Base-by-base conservation (phyloP, 2,888 invertebrate genomes). In the Ecliptopera silaceata region DNA sequence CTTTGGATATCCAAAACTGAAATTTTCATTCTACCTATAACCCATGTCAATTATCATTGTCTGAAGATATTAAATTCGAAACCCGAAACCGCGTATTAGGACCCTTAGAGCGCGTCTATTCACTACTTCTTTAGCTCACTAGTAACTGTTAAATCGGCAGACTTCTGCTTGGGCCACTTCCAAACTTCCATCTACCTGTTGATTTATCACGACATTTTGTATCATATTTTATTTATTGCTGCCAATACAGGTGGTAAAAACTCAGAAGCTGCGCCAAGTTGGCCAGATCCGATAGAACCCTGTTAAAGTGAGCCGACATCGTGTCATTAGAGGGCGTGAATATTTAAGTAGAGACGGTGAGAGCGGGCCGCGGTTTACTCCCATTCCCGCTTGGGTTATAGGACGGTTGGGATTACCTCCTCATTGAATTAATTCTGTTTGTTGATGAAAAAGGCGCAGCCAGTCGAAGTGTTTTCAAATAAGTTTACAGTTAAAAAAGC, bases 251-350 rank as follows among this genome's bases (percentile, higher is more conserved):
- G 53, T 57, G 54, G 55, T 64, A 70, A 68, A 65, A 72, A 72
- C 72, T 65, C 57, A 59, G 69, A 65, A 68, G 52, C 54, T 55
- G 61, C 61, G 54, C 61, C 64, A 66, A 68, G 66, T 70, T 68
- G 70, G 65, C 69, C 70, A 75, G 72, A 54, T 51, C 59, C 54
- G 50, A 68, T 80, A 76, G 79, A 75, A 79, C 79, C 74, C 76
- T 82, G 82, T 84, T 77, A 75, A 72, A 81, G 77, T 74, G 76
- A 77, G 71, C 75, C 79, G 74, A 73, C 79, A 75, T 75, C 81
- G 82, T 84, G 86, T 87, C 87, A 88, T 88, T 88, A 88, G 83
- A 82, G 84, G 84, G 82, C 80, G 80, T 88, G 85, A 88, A 88
- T 88, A 87, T 87, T 88, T 88, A 82, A 88, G 79, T 77, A 77